Conservation (phyloP, 2,888 invertebrate species). For the Folsomia candida region DNA sequence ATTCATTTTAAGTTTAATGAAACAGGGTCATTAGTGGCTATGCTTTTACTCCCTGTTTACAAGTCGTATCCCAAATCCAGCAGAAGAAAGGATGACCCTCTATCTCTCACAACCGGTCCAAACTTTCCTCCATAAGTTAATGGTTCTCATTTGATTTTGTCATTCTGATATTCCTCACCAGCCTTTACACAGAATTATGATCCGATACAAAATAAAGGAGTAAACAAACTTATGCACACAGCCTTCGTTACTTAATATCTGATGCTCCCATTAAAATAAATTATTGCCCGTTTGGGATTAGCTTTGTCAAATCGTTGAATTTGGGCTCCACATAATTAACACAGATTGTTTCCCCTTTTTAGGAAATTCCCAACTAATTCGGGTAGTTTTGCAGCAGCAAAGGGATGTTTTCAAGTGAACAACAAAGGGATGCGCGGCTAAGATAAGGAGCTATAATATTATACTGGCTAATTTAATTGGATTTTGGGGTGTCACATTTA, state of each 20-base stretch:
- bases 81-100: background rate
- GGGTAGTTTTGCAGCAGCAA: too few relatives aligned
- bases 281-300: background rate
- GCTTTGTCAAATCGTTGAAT: background rate
- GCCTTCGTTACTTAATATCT: background rate
- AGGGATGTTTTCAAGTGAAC: background rate
- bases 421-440: background rate
- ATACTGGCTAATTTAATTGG: background rate
- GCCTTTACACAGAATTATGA: too few relatives aligned
- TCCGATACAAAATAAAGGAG: too few relatives aligned
- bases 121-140: too few relatives aligned
- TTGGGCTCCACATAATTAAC: background rate
- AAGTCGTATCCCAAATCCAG: background rate
- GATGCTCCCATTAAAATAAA: background rate
- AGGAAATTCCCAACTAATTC: background rate
- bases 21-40: slow-evolving; percentile 12
- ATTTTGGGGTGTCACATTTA: background rate
- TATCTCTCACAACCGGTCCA: background rate
- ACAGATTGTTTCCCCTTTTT: background rate
- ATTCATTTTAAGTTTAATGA: slow-evolving; percentile 4
- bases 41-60: background rate
- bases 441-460: background rate
- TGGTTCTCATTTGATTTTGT: background rate
- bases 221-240: background rate
- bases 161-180: background rate